Conservation (phyloP, 2,888 invertebrate species). For the Helicoverpa assulta region DNA sequence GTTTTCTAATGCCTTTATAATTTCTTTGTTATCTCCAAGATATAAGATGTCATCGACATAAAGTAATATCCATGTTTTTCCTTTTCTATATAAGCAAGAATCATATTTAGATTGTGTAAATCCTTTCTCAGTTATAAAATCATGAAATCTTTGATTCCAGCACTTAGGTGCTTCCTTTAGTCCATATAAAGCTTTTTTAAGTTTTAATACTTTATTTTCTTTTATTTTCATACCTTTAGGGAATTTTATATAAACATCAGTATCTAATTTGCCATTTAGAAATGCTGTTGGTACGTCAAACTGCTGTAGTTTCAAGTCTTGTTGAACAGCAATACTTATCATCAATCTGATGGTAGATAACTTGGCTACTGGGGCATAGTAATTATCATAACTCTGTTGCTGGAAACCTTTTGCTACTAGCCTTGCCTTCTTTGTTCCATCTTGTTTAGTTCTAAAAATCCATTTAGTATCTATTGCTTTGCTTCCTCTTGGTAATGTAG, state of each 20-base stretch:
- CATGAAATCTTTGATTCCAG: constrained; percentile 3
- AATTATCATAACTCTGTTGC: background rate
- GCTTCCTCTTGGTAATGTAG: no score
- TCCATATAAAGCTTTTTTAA: background rate
- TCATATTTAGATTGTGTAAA: background rate
- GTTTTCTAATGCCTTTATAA: background rate
- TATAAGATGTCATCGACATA: background rate
- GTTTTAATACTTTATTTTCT: no score
- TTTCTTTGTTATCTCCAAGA: background rate
- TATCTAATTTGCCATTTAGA: background rate
- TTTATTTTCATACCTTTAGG: no score
- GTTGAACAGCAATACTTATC: background rate
- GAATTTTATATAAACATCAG: no score
- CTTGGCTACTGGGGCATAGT: background rate
- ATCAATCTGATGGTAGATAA: background rate
- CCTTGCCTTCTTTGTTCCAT: no score
- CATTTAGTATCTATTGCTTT: no score
- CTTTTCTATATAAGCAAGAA: constrained; percentile 4
- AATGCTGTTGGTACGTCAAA: background rate
- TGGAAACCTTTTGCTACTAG: background rate
- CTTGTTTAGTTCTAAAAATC: background rate
- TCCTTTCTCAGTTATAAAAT: background rate
- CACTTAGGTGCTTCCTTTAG: constrained; percentile 6
- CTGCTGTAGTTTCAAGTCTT: background rate
- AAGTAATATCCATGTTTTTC: background rate